A percentile compares a stretch with the other conserved stretches of the same genome.
Evolutionary conservation across 2,888 invertebrate species (phyloP).

Genomic region (Drosophila demipolita): DNA sequence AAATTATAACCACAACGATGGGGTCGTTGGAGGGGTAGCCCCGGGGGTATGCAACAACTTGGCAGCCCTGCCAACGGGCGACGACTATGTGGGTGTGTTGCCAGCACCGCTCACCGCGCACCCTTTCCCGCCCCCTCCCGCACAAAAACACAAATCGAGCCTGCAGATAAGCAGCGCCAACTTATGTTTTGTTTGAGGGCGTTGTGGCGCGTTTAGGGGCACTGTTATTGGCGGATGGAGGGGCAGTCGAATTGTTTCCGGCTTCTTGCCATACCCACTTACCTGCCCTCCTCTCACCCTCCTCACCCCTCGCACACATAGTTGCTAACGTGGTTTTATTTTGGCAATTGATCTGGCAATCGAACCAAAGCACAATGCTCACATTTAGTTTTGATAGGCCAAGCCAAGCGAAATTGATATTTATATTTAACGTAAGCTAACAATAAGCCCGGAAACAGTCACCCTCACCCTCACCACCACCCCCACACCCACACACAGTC

Average conservation of each 20-base stretch:
- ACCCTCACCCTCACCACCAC: constrained; percentile 24
- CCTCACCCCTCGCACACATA: constrained; percentile 36
- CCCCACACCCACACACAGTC: constrained; percentile 19
- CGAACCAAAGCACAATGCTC: constrained; percentile 55
- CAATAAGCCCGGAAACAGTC: constrained; percentile 61
- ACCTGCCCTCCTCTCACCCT: not conserved
- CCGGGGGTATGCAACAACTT: constrained; percentile 46
- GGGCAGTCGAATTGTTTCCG: constrained; percentile 10
- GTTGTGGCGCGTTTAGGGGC: constrained; percentile 71
- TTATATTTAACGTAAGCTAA: constrained; percentile 76
- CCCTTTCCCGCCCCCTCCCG: not conserved
- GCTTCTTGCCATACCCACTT: constrained; percentile 8
- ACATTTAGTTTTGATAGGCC: constrained; percentile 70
- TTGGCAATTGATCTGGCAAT: constrained; percentile 79
- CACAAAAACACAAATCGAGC: constrained; percentile 47
- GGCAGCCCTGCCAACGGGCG: constrained; percentile 61
- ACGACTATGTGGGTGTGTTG: not conserved
- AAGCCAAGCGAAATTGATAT: constrained; percentile 72
- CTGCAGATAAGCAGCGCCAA: constrained; percentile 75
- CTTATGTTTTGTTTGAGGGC: constrained; percentile 77
- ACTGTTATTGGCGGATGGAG: constrained; percentile 41
- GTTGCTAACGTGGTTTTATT: constrained; percentile 66
- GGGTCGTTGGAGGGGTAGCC: constrained; percentile 23
- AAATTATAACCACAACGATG: constrained; percentile 81
- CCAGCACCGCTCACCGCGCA: not conserved